Conservation (phyloP, 2,888 invertebrate species). For the Clanis bilineata region DNA sequence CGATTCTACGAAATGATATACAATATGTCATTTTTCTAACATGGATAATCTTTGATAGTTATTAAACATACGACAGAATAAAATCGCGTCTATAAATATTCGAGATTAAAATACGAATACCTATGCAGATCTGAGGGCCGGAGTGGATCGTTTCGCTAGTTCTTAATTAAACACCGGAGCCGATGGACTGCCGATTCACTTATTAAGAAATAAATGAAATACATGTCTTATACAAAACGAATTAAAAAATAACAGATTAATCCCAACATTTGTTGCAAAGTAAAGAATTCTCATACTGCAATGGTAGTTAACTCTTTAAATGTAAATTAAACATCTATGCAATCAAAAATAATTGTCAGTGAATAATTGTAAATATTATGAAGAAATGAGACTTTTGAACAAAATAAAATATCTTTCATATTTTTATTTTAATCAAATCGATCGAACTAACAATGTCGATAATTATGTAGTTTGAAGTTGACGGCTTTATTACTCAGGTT, state of each 20-base stretch:
- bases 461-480: not conserved
- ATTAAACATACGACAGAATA: slow-evolving; percentile 38
- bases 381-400: not conserved
- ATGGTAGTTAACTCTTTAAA: slow-evolving; percentile 29
- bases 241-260: slow-evolving; percentile 45
- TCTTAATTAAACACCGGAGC: slow-evolving; percentile 67
- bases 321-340: not conserved
- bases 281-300: slow-evolving; percentile 41
- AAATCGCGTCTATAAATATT: slow-evolving; percentile 59
- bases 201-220: slow-evolving; percentile 74
- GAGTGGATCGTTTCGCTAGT: slow-evolving; percentile 44
- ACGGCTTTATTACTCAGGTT: slow-evolving; percentile 1
- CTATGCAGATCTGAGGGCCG: slow-evolving; percentile 41
- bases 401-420: too few species aligned
- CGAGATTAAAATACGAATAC: slow-evolving; percentile 63
- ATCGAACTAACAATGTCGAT: not conserved
- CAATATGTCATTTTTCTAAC: slow-evolving; percentile 1
- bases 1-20: not conserved
- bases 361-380: not conserved
- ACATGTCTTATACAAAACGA: slow-evolving; percentile 53
- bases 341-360: slow-evolving; percentile 8
- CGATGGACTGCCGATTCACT: slow-evolving; percentile 52
- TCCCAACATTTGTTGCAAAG: slow-evolving; percentile 45
- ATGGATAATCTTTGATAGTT: not conserved
- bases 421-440: not conserved